phyloP scores from a whole-genome alignment of 2,797 vertebrate genomes.

The Streptopelia turtur region DNA sequence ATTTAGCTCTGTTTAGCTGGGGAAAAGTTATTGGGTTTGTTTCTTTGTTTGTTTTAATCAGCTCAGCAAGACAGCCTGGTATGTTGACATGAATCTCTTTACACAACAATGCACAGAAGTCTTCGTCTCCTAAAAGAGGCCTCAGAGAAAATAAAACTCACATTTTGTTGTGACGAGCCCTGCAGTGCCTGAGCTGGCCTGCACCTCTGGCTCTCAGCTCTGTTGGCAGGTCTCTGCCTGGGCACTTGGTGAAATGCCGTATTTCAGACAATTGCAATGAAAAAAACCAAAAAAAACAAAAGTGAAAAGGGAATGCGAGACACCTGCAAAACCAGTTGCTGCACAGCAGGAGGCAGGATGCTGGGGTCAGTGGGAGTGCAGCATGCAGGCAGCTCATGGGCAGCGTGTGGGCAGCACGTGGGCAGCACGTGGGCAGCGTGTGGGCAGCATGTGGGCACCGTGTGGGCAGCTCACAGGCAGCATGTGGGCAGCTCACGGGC shows the following conservation, averaged over 20 bases:
- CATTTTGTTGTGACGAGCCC: not conserved
- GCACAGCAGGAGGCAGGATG: not conserved
- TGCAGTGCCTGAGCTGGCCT: not conserved
- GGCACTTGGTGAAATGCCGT: not conserved
- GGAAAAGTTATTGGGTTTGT: slow-evolving; percentile 30
- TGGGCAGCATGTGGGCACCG: rapidly evolving
- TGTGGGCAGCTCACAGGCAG: not conserved
- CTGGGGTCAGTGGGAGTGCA: not conserved
- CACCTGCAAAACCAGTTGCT: not conserved
- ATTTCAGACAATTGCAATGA: not conserved
- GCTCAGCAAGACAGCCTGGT: slow-evolving; percentile 13
- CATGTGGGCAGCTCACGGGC: no score
- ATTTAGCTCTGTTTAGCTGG: slow-evolving; percentile 34
- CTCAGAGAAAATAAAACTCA: not conserved
- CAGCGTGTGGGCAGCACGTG: not conserved
- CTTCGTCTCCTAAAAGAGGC: not conserved
- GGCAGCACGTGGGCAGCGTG: not conserved
- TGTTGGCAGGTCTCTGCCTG: not conserved
- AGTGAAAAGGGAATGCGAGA: not conserved
- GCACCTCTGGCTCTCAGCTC: slow-evolving; percentile 16
- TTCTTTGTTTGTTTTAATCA: slow-evolving; percentile 27
- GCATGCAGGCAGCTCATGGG: not conserved
- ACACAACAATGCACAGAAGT: not conserved
- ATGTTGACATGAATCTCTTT: slow-evolving; percentile 46
- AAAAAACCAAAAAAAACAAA: not conserved